Percentiles rank a stretch among this genome's conserved stretches.
phyloP scores from a whole-genome alignment of 2,113 vertebrate genomes.

The Pterocles burchelli region DNA sequence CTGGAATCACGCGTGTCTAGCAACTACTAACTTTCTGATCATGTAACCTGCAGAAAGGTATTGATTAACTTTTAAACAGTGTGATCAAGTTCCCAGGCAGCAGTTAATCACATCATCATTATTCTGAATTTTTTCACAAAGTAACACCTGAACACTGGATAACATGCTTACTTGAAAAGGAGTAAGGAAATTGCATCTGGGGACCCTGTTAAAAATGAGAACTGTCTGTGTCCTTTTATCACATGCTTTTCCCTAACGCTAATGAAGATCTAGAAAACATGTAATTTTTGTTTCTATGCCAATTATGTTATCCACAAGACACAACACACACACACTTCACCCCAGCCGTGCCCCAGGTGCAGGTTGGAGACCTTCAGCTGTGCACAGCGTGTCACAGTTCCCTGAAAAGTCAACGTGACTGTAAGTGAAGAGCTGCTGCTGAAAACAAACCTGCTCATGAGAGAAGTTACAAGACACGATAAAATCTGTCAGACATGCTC shows the following conservation, averaged over 20 bases:
- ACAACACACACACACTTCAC: not conserved
- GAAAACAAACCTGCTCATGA: slow-evolving; percentile 50
- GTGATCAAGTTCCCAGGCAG: not conserved
- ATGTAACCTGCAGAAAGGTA: not conserved
- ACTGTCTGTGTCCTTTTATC: not conserved
- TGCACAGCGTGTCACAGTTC: not conserved
- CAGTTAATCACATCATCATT: not conserved
- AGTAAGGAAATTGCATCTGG: not conserved
- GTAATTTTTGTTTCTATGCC: not conserved
- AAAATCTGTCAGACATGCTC: slow-evolving; percentile 38
- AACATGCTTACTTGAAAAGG: not conserved
- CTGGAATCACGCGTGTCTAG: not conserved
- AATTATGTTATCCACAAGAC: not conserved
- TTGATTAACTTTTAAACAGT: not conserved
- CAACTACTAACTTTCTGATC: not conserved
- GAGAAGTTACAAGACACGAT: slow-evolving; percentile 37
- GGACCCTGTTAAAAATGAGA: not conserved
- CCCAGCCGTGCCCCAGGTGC: not conserved
- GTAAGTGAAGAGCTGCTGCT: slow-evolving; percentile 38
- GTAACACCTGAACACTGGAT: not conserved
- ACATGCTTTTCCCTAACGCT: not conserved
- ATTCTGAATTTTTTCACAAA: not conserved
- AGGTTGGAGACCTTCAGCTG: slow-evolving; percentile 35
- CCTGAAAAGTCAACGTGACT: slow-evolving; percentile 34
- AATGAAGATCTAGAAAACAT: not conserved